Percentiles rank a stretch among this genome's conserved stretches.
phyloP scores from a whole-genome alignment of 2,888 invertebrate genomes.

The Lydus trimaculatus region DNA sequence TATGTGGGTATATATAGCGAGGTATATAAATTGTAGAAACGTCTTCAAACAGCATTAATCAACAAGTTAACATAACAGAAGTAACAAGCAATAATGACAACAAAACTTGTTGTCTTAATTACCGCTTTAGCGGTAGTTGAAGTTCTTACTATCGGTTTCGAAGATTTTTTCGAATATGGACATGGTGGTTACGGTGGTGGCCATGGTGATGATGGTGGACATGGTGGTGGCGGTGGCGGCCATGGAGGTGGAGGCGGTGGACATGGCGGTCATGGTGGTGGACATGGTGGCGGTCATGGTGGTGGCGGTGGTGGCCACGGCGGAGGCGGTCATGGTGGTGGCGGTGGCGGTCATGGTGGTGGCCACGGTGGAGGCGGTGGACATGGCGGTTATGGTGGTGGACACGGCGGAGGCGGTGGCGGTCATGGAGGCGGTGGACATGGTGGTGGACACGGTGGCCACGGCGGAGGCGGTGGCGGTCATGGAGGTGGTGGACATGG shows the following conservation, averaged over 20 bases:
- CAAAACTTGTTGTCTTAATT: no score
- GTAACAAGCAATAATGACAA: no score
- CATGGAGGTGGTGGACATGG: conserved; percentile 15
- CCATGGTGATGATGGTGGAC: no score
- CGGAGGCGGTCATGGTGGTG: conserved; percentile 22
- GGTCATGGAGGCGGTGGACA: neutral
- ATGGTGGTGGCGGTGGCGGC: conserved; percentile 12
- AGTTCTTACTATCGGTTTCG: no score
- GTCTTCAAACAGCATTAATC: no score
- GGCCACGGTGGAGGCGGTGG: neutral
- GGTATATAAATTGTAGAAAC: no score
- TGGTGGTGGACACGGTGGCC: conserved; percentile 13
- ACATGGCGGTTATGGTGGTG: neutral
- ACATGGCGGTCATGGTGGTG: neutral
- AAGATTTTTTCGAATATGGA: no score
- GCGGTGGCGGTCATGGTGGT: conserved; percentile 19
- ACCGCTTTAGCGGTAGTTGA: no score
- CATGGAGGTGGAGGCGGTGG: conserved; percentile 16
- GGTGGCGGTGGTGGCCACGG: neutral
- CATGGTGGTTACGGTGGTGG: conserved; percentile 17
- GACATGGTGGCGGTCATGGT: neutral
- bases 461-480: no score
- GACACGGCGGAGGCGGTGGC: no score
- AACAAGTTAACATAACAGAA: no score
- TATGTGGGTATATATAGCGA: no score